Conservation (phyloP, 2,113 vertebrate species). For the Muscicapa adusta region DNA sequence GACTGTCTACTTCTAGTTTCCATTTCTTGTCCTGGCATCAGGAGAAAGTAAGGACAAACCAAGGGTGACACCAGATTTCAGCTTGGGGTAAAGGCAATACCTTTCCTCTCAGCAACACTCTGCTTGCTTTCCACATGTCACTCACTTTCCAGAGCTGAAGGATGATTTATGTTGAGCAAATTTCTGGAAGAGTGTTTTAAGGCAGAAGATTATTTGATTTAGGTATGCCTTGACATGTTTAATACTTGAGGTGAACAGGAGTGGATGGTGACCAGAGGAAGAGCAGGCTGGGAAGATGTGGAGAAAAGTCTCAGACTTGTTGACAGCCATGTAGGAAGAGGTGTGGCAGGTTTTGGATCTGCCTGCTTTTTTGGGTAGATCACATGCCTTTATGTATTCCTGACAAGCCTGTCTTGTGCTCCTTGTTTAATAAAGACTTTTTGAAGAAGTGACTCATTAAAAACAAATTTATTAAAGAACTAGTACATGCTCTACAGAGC, state of each 20-base stretch:
- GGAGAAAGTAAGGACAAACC: background rate
- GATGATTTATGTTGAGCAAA: background rate
- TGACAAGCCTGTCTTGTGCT: background rate
- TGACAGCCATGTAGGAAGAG: background rate
- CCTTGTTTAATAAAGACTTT: background rate
- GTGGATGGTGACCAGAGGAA: background rate
- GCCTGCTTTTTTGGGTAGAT: background rate
- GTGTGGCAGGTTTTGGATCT: background rate
- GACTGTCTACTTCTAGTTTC: background rate
- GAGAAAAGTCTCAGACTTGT: background rate
- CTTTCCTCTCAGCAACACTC: background rate
- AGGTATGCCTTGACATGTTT: background rate
- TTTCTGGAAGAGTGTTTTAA: background rate
- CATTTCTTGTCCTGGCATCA: background rate
- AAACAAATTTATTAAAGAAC: background rate
- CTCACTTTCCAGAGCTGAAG: background rate
- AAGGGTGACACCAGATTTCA: background rate
- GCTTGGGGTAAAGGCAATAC: background rate
- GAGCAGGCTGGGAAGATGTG: background rate
- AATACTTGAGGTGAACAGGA: background rate
- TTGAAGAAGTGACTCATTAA: background rate
- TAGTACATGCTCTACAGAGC: fast-evolving
- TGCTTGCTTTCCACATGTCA: background rate
- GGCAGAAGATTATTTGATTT: background rate
- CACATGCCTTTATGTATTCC: background rate